Evolutionary conservation across 2,797 vertebrate species (phyloP).

Genomic region (Pseudopleuronectes americanus): DNA sequence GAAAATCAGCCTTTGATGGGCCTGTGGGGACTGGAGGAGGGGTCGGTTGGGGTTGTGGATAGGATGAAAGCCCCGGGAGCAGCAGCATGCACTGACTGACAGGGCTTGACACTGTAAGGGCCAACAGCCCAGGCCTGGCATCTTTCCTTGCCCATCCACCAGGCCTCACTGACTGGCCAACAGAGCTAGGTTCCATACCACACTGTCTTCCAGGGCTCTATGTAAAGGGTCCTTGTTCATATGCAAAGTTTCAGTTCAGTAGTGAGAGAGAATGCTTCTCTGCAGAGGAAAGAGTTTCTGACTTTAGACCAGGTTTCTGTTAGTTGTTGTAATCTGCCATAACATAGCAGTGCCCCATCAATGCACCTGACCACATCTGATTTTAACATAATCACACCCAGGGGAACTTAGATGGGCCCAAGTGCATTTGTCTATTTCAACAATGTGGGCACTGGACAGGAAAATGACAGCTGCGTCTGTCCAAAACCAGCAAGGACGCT

Average conservation of each 20-base stretch:
- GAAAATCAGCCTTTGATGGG: constrained; percentile 88
- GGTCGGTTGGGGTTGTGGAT: constrained; percentile 67
- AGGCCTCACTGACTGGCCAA: constrained; percentile 34
- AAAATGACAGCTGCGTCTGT: too few species aligned
- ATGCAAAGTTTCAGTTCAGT: background rate
- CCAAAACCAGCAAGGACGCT: too few species aligned
- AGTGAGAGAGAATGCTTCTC: too few species aligned
- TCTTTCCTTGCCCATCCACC: constrained; percentile 28
- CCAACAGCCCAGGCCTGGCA: constrained; percentile 61
- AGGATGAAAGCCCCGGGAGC: constrained; percentile 70
- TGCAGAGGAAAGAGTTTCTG: too few species aligned
- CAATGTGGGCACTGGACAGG: too few species aligned
- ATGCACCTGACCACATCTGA: too few species aligned
- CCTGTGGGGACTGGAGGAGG: constrained; percentile 70
- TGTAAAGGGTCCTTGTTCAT: background rate
- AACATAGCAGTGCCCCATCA: too few species aligned
- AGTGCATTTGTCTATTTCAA: too few species aligned
- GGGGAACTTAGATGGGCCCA: too few species aligned
- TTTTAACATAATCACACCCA: too few species aligned
- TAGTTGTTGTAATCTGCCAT: too few species aligned
- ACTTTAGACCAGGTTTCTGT: too few species aligned
- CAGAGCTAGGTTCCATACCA: constrained; percentile 18
- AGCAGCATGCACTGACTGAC: constrained; percentile 72
- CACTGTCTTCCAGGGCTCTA: constrained; percentile 16
- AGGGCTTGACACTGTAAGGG: constrained; percentile 67